phyloP scores from a whole-genome alignment of 1,140 invertebrate genomes.

The Drosophila repleta region DNA sequence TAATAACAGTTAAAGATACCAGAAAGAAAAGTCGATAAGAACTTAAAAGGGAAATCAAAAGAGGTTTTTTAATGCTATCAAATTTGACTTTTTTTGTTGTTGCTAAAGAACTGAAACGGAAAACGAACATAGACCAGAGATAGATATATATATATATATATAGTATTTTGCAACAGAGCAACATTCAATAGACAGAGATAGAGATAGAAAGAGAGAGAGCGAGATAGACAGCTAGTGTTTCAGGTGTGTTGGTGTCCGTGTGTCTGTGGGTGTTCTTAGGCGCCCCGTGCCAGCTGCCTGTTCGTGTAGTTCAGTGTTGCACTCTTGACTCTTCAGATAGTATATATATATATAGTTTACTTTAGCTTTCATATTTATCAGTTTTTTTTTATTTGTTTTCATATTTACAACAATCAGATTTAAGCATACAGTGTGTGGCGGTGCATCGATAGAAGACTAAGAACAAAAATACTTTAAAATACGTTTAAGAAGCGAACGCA shows the following conservation, averaged over 20 bases:
- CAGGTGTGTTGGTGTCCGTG: conserved; percentile 4
- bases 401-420: conserved; percentile 71
- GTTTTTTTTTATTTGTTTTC: conserved; percentile 22
- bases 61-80: background rate
- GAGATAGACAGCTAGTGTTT: conserved; percentile 52
- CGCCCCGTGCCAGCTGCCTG: conserved; percentile 57
- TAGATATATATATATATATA: conserved; percentile 6
- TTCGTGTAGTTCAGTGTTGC: conserved; percentile 14
- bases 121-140: conserved; percentile 8
- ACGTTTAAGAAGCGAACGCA: conserved; percentile 50
- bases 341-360: background rate
- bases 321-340: conserved; percentile 1
- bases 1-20: background rate
- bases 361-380: conserved; percentile 29
- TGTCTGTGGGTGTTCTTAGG: conserved; percentile 7
- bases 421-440: conserved; percentile 46
- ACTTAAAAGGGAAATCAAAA: conserved; percentile 2
- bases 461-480: conserved; percentile 75
- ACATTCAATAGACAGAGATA: conserved; percentile 54
- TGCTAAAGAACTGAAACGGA: conserved; percentile 44
- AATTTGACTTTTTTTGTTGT: conserved; percentile 1
- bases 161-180: conserved; percentile 55
- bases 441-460: conserved; percentile 59
- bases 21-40: background rate
- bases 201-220: conserved; percentile 5